Evolutionary conservation across 2,797 vertebrate species (phyloP), one percentile per base, ranked within the genome.

Genomic region (Bradypodion pumilum): DNA sequence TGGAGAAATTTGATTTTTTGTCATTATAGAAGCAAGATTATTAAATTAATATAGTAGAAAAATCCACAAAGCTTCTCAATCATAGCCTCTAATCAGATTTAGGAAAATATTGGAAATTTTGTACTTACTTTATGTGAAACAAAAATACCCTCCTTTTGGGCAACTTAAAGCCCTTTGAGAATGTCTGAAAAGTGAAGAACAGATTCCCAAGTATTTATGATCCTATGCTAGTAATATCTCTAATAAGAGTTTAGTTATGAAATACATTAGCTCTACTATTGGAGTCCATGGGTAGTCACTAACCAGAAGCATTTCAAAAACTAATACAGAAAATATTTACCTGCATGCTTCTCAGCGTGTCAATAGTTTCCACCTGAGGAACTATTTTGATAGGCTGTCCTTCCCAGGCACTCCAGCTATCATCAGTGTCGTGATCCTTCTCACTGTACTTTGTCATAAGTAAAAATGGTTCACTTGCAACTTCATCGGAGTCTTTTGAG

Each of bases 331-430:
- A 72, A 46, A 44, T 40, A n/a, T 62, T 81, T 74, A 98, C 99
- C 97, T 98, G 97, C 98, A 99, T 98, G 85, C 96, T 97, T 59
- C 96, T 95, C 74, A 99, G 95, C 0, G 98, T 99, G 89, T 99
- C 98, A 16, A 97, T 96, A 0, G 98, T 99, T 94, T 99, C 99
- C 93, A 97, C 97, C 86, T 98, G 97, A 27, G 98, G 98, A 80
- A 99, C 97, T 5, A 99, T 93, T 95, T 98, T 99, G 88, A 99
- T 91, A 0, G 94, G 93, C 40, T 93, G 94, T 4, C 97, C 97
- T 0, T 97, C 96, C 99, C 99, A 99, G 0, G 89, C 82, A 40
- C 95, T 95, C 98, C 98, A 99, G 83, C 94, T 91, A 37, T 95
- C 95, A 21, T 94, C 95, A 0, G 84, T 40, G 0, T 93, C 91